These are phyloP conservation scores for Alectoris magna DNA, from an alignment of 2,797 vertebrate species.

Conservation along the genomic window DNA sequence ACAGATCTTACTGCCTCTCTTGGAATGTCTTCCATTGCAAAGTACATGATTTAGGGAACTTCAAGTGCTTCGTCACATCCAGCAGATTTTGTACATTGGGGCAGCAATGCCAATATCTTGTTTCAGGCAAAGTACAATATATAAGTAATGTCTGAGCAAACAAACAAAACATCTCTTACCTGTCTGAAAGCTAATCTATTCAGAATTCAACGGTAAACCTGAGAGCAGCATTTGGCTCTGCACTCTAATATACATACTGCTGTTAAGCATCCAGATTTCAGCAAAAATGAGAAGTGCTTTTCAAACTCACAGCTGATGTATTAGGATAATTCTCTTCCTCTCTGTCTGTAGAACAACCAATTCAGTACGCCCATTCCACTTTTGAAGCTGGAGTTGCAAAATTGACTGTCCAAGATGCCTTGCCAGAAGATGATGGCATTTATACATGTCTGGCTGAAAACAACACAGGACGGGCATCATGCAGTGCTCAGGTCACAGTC, in stretches of 20 bases:
- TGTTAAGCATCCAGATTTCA: not conserved
- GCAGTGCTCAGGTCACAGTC: constrained; percentile 82
- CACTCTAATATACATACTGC: not conserved
- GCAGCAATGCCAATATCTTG: not conserved
- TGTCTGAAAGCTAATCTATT: not conserved
- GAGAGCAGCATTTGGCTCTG: not conserved
- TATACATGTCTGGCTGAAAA: constrained; percentile 88
- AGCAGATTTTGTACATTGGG: not conserved
- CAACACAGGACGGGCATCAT: constrained; percentile 79
- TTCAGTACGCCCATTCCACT: constrained; percentile 79
- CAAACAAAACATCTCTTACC: not conserved
- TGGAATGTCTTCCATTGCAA: not conserved
- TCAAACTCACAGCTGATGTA: not conserved
- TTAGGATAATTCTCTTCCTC: not conserved
- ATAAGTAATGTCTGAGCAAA: not conserved
- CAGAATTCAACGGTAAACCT: not conserved
- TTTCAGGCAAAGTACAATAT: not conserved
- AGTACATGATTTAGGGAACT: not conserved
- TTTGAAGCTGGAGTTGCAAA: constrained; percentile 80
- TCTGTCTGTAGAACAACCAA: constrained; percentile 79
- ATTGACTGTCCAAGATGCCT: constrained; percentile 81
- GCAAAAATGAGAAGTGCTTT: not conserved
- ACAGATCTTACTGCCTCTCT: not conserved
- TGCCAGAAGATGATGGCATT: constrained; percentile 82
- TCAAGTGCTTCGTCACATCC: not conserved